A percentile compares a stretch with the other conserved stretches of the same genome.
Evolutionary conservation across 2,797 vertebrate species (phyloP).

Genomic region (Scolopax bukidnonensis): DNA sequence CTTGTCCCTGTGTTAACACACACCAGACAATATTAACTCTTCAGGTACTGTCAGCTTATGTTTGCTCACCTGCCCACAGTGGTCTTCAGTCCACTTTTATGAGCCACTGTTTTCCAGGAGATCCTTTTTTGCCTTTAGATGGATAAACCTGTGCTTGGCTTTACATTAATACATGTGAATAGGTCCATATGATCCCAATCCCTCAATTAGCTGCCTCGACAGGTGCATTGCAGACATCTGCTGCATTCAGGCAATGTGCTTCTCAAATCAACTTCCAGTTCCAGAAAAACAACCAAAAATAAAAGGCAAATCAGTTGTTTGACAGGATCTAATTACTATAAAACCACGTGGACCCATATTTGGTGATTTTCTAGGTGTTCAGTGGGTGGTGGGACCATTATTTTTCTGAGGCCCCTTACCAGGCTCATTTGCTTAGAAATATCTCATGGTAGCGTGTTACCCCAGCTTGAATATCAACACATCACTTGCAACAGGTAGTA

Average conservation of each 20-base stretch:
- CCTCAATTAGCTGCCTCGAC: neutral
- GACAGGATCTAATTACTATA: neutral
- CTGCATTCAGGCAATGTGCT: neutral
- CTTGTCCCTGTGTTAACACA: neutral
- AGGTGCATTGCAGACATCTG: neutral
- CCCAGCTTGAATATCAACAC: neutral
- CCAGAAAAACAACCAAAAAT: neutral
- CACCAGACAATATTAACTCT: neutral
- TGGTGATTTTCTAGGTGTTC: neutral
- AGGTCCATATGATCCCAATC: neutral
- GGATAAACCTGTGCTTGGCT: neutral
- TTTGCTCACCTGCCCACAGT: neutral
- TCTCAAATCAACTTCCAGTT: neutral
- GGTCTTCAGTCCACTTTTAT: neutral
- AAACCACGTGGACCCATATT: neutral
- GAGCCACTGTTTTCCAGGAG: neutral
- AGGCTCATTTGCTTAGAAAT: neutral
- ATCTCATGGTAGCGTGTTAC: neutral
- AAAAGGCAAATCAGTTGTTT: neutral
- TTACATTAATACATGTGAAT: neutral
- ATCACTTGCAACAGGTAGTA: neutral
- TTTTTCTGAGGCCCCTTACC: neutral
- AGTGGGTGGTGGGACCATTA: neutral
- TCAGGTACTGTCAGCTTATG: neutral
- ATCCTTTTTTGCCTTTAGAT: neutral